Percentiles rank a stretch among this genome's conserved stretches.
Conservation (phyloP, 2,888 invertebrate species). For the Kryphioiulus occultus region DNA sequence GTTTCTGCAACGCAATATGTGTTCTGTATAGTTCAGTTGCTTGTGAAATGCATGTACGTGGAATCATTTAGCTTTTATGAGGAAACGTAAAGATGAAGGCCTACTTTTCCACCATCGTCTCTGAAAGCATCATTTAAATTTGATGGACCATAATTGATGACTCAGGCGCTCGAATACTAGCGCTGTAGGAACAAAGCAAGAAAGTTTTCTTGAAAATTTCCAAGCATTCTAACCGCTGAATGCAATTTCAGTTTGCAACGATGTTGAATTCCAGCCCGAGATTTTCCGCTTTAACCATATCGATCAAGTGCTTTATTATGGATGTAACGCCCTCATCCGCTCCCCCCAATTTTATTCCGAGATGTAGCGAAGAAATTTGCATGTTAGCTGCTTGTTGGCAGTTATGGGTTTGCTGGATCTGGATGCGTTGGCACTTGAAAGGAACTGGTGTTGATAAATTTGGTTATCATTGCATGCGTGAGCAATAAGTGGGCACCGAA, state of each 20-base stretch:
- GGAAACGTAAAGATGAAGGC: too few relatives aligned
- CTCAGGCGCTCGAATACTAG: too few relatives aligned
- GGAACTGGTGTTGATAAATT: neutral
- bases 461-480: neutral
- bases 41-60: too few relatives aligned
- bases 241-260: neutral
- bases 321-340: neutral
- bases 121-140: too few relatives aligned
- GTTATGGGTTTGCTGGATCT: neutral
- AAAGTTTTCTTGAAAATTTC: too few relatives aligned
- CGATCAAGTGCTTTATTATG: neutral
- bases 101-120: too few relatives aligned
- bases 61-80: too few relatives aligned
- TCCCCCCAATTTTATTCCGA: neutral
- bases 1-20: too few relatives aligned
- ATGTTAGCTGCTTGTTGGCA: neutral
- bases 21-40: too few relatives aligned
- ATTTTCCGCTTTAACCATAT: constrained; percentile 27
- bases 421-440: neutral
- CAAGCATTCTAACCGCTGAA: too few relatives aligned
- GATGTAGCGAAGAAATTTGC: neutral
- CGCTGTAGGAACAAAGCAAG: too few relatives aligned
- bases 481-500: neutral
- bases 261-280: neutral
- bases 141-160: too few relatives aligned